Percentiles rank a stretch among this genome's conserved stretches.
phyloP scores from a whole-genome alignment of 2,797 vertebrate species.

The Odontamblyopus rebecca region DNA sequence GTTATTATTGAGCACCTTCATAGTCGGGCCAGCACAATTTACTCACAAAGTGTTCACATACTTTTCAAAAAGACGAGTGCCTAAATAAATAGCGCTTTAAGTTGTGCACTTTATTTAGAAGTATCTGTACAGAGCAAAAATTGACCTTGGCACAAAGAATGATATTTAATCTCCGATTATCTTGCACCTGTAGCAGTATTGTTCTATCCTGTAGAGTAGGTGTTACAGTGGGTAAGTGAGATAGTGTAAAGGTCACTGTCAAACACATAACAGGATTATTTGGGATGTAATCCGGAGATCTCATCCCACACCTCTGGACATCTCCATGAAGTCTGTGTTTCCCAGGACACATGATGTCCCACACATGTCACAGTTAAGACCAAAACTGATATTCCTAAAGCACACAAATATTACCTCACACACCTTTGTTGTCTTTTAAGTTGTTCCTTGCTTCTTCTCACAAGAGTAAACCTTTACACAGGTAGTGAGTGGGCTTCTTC shows the following conservation, averaged over 20 bases:
- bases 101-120: not conserved
- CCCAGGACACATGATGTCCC: not conserved
- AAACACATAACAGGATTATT: not conserved
- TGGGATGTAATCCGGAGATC: constrained; percentile 4
- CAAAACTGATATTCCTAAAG: not conserved
- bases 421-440: constrained; percentile 10
- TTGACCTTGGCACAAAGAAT: not conserved
- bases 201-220: not conserved
- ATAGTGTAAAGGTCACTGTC: constrained; percentile 15
- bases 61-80: not conserved
- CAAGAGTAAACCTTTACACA: constrained; percentile 28
- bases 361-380: not conserved
- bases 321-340: not conserved
- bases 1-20: not conserved
- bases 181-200: not conserved
- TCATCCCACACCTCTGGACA: not conserved
- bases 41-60: not conserved
- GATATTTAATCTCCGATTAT: not conserved
- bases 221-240: not conserved
- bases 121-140: not conserved
- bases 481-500: constrained; percentile 39
- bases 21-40: not conserved
- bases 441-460: constrained; percentile 34
- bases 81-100: too few relatives aligned
- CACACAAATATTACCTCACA: not conserved